These are phyloP conservation scores for Gadopsis marmoratus DNA, from an alignment of 2,797 vertebrate genomes.

Conservation along the genomic window DNA sequence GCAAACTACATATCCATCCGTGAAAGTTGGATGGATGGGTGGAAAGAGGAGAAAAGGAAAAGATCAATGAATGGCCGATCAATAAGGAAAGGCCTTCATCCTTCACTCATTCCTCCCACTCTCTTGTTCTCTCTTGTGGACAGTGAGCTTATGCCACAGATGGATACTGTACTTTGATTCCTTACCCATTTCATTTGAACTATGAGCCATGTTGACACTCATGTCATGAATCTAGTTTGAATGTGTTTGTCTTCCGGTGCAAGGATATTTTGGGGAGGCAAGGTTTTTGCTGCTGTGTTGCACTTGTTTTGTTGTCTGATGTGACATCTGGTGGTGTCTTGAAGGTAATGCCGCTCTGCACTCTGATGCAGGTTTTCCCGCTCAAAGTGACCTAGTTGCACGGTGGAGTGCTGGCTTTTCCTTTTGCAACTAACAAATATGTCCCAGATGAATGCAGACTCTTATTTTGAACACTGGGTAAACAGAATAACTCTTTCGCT, in stretches of 20 bases:
- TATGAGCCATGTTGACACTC: not conserved
- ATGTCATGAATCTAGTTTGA: not conserved
- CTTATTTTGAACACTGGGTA: not conserved
- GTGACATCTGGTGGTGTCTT: slow-evolving; percentile 69
- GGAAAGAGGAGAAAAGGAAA: slow-evolving; percentile 52
- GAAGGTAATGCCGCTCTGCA: slow-evolving; percentile 40
- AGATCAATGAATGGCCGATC: slow-evolving; percentile 66
- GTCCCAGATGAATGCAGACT: slow-evolving; percentile 6
- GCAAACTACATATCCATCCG: slow-evolving; percentile 50
- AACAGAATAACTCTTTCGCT: not conserved
- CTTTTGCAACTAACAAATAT: slow-evolving; percentile 5
- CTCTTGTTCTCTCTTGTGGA: not conserved
- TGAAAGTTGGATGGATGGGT: slow-evolving; percentile 49
- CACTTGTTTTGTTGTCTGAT: slow-evolving; percentile 61
- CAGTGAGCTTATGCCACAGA: slow-evolving; percentile 5
- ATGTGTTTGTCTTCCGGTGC: not conserved
- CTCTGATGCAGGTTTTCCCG: slow-evolving; percentile 59
- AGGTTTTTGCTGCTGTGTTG: not conserved
- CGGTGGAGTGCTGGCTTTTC: slow-evolving; percentile 12
- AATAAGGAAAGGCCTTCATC: slow-evolving; percentile 74
- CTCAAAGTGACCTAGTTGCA: slow-evolving; percentile 70
- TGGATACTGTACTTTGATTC: slow-evolving; percentile 5
- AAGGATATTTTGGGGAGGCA: not conserved
- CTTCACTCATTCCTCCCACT: slow-evolving; percentile 57
- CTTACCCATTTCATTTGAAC: slow-evolving; percentile 7